phyloP scores from a whole-genome alignment of 2,113 vertebrate genomes.

The Condylura cristata region DNA sequence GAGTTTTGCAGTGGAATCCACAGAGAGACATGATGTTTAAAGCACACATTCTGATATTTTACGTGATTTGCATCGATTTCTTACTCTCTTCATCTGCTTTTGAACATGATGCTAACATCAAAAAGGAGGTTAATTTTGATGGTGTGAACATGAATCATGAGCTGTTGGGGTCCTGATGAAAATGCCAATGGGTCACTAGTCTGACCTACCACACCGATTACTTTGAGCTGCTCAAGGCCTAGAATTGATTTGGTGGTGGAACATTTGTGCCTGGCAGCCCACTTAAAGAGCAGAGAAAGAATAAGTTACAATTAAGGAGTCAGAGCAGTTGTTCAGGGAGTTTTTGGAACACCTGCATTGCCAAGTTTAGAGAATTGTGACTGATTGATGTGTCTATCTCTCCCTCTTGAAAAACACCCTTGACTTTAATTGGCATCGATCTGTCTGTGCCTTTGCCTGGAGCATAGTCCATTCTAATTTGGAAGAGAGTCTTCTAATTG shows the following conservation, averaged over 20 bases:
- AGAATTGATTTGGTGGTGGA: constrained; percentile 6
- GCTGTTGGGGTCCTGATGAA: background rate
- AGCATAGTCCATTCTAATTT: background rate
- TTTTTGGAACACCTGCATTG: background rate
- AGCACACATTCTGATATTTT: background rate
- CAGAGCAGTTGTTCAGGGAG: constrained; percentile 20
- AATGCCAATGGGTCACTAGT: background rate
- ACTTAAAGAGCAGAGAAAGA: constrained; percentile 33
- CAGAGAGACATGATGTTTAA: constrained; percentile 4
- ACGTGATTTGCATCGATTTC: background rate
- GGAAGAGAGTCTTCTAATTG: background rate
- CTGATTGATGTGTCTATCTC: background rate
- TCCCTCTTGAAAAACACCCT: background rate
- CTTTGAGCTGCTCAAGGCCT: background rate
- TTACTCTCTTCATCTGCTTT: constrained; percentile 17
- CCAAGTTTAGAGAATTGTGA: background rate
- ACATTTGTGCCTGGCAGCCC: background rate
- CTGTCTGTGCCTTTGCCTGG: background rate
- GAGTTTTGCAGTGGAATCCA: background rate
- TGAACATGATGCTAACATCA: background rate
- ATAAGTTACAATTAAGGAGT: constrained; percentile 40
- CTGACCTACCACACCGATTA: background rate
- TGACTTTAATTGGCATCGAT: background rate
- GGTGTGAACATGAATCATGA: background rate
- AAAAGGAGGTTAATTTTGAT: background rate